These are phyloP conservation scores for Crocallis elinguaria DNA, from an alignment of 2,888 invertebrate species.

Conservation along the genomic window DNA sequence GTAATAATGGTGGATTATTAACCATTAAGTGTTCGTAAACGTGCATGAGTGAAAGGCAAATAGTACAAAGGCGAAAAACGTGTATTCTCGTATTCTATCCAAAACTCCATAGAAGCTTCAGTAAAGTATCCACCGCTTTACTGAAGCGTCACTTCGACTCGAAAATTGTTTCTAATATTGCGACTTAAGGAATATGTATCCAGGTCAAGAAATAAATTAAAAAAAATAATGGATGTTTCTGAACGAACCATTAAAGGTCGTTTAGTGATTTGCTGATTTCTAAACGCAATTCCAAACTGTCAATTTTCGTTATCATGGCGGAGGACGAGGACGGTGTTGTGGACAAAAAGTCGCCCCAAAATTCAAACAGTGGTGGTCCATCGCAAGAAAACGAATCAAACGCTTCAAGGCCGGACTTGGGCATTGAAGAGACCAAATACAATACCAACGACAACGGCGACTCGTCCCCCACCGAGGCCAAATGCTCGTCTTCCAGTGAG, in stretches of 20 bases:
- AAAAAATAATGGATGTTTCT: no score
- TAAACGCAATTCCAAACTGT: slow-evolving; percentile 60
- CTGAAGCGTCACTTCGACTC: no score
- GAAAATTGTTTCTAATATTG: no score
- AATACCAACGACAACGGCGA: slow-evolving; percentile 73
- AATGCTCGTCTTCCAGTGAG: slow-evolving; percentile 77
- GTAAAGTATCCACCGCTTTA: no score
- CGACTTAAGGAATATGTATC: no score
- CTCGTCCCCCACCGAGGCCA: slow-evolving; percentile 63
- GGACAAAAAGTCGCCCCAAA: slow-evolving; percentile 77
- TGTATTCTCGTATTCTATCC: no score
- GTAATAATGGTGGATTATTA: no score
- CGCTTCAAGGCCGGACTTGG: slow-evolving; percentile 75
- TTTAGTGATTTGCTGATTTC: slow-evolving; percentile 35
- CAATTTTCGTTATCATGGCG: slow-evolving; percentile 82
- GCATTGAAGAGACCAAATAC: slow-evolving; percentile 79
- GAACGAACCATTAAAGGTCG: slow-evolving; percentile 36
- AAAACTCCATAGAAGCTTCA: no score
- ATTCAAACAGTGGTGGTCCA: slow-evolving; percentile 68
- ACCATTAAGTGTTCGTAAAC: no score
- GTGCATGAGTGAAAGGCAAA: no score
- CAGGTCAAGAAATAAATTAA: no score
- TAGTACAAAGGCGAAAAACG: no score
- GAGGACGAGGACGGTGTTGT: slow-evolving; percentile 82
- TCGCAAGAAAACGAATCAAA: slow-evolving; percentile 72